A percentile compares a stretch with the other conserved stretches of the same genome.
Conservation (phyloP, 2,797 vertebrate species). For the Toxotes lorentzi region DNA sequence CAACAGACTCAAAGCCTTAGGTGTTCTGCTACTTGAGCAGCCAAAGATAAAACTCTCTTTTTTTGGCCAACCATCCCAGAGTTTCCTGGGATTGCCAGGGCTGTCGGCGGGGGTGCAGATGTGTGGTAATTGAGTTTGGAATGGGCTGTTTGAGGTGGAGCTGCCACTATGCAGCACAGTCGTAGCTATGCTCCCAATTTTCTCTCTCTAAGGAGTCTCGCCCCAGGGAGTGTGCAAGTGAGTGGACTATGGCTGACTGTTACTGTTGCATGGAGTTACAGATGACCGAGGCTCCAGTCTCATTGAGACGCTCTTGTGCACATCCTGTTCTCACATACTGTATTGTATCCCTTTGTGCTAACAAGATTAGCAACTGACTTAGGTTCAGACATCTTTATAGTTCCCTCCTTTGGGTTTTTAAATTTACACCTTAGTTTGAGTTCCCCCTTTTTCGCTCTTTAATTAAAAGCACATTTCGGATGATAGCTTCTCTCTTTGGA, state of each 20-base stretch:
- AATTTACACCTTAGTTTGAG: slow-evolving; percentile 11
- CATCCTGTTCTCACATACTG: slow-evolving; percentile 47
- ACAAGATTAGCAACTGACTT: slow-evolving; percentile 58
- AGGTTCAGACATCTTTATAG: slow-evolving; percentile 23
- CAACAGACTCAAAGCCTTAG: slow-evolving; percentile 65
- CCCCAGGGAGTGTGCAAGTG: slow-evolving; percentile 52
- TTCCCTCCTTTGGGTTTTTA: slow-evolving; percentile 16
- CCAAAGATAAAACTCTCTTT: slow-evolving; percentile 66
- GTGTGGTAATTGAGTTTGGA: slow-evolving; percentile 82
- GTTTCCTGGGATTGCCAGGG: slow-evolving; percentile 61
- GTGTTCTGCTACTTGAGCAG: slow-evolving; percentile 70
- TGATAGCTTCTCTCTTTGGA: neutral
- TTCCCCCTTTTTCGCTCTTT: neutral
- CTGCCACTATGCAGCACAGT: slow-evolving; percentile 65
- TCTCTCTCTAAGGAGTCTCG: slow-evolving; percentile 64
- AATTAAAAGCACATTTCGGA: neutral
- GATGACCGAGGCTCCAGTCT: slow-evolving; percentile 55
- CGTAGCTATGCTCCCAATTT: slow-evolving; percentile 73
- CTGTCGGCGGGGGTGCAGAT: slow-evolving; percentile 64
- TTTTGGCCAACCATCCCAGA: slow-evolving; percentile 46
- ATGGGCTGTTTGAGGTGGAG: slow-evolving; percentile 77
- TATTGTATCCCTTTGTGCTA: slow-evolving; percentile 34
- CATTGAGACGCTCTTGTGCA: slow-evolving; percentile 33
- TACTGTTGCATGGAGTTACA: slow-evolving; percentile 46
- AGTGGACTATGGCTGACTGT: slow-evolving; percentile 54